Base-by-base conservation (phyloP, 2,888 invertebrate genomes). In the Mythimna lalbum region DNA sequence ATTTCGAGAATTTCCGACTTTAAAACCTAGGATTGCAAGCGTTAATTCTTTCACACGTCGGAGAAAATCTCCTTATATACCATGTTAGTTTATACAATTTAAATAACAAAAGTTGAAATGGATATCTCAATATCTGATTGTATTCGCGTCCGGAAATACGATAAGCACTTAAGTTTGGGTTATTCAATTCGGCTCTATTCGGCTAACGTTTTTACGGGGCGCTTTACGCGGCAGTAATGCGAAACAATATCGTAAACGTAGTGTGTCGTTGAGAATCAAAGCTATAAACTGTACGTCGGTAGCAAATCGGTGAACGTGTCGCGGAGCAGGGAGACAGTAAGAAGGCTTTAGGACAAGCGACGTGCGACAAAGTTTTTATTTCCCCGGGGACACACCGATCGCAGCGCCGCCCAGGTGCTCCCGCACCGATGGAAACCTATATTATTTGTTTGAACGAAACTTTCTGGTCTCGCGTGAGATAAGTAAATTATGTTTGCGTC, bases 301-400 rank as follows among this genome's bases (percentile, higher is more conserved):
- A 93, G 91, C 90, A 92, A 95, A 95, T 95, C 94, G 93, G 93
- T 90, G 91, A 93, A 93, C 93, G 92, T 92, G 94, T 94, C 92
- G 90, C 87, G 90, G 87, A 88, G 88, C 88, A 82, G 84, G 85
- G 89, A 91, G 93, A 93, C 91, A 92, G 94, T 93, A 92, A 92
- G 94, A 93, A 93, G 94, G 95, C 93, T 94, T 94, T 94, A 94
- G 94, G 94, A 93, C 93, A 93, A 92, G 94, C 94, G 95, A 94
- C 94, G 94, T 93, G 95, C 94, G 93, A 94, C 94, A 95, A 96
- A 96, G 93, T 95, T 96, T 95, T 95, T 95, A 95, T 95, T 96
- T 96, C 95, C 95, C 96, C 76, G 67, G 95, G 94, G 96, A 92
- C 92, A 91, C 93, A 95, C 95, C 95, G 95, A 95, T 95, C 95